phyloP scores from a whole-genome alignment of 2,888 invertebrate species.

The Leptothorax acervorum region DNA sequence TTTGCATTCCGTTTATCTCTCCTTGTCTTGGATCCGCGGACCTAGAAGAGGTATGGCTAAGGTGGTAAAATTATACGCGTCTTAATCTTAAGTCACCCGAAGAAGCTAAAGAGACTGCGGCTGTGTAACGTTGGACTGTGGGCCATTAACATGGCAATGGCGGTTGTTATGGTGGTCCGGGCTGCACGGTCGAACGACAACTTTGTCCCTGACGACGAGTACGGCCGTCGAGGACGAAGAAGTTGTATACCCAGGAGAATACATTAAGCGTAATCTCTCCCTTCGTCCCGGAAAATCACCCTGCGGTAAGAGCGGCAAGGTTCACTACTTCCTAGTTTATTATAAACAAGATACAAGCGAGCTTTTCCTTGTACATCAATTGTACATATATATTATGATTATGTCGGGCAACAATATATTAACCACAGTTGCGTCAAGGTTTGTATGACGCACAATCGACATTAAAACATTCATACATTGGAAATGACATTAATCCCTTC shows the following conservation, averaged over 20 bases:
- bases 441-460: not conserved
- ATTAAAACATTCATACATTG: constrained; percentile 23
- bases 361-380: not conserved
- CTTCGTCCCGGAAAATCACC: constrained; percentile 59
- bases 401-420: not conserved
- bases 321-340: constrained; percentile 26
- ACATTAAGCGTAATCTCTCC: constrained; percentile 74
- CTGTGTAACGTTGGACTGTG: constrained; percentile 5
- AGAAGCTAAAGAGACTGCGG: constrained; percentile 59
- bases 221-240: constrained; percentile 61
- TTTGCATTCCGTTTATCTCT: constrained; percentile 56
- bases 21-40: not conserved
- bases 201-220: constrained; percentile 67
- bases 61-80: constrained; percentile 56
- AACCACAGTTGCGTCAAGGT: not conserved
- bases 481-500: constrained; percentile 22
- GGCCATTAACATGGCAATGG: constrained; percentile 74
- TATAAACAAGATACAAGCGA: constrained; percentile 10
- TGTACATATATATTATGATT: not conserved
- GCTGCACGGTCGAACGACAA: constrained; percentile 64
- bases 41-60: constrained; percentile 58
- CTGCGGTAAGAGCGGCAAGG: not conserved
- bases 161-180: constrained; percentile 66
- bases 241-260: constrained; percentile 72
- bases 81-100: constrained; percentile 48